Evolutionary conservation across 2,113 vertebrate species (phyloP), one percentile per base, ranked within the genome.

Genomic region (Perognathus longimembris): DNA sequence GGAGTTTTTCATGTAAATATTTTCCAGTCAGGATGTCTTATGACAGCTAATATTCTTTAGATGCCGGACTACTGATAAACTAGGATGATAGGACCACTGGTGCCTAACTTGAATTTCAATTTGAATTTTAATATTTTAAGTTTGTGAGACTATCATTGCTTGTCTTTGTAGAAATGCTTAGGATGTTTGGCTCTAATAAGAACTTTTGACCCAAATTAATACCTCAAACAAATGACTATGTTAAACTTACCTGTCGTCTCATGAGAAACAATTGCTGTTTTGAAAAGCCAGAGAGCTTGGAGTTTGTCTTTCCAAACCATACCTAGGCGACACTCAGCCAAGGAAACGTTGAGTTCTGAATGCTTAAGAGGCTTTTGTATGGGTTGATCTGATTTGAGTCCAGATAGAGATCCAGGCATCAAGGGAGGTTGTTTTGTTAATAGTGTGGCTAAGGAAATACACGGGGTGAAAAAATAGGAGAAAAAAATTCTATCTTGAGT

Each of bases 341-440:
- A 84, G 34, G 94, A 91, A 88, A 95, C 14, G 45, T 69, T 89
- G 28, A 95, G 36, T 88, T 83, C 84, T 50, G 66, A 84, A 61
- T 88, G 30, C 3, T 30, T 59, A 21, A 40, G 15, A 78, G 57
- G 2, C 50, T 64, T 8, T 79, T 83, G 50, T 67, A 22, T 76
- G 45, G n/a, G 57, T 14, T 64, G 42, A 42, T 38, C 10, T 57
- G 30, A 5, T 24, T 54, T 54, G 8, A 12, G 28, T 61, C 28
- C 88, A 80, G n/a, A 5, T 5, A 80, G 67, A 92, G 17, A 75
- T 85, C 4, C 36, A 80, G 69, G 28, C 21, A 75, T 45, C 45
- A 38, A 2, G 34, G 20, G 24, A 54, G 40, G 24, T 64, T 57
- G n/a, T 32, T 90, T 45, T 83, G 32, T 79, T 84, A 45, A 42